A percentile compares a stretch with the other conserved stretches of the same genome.
phyloP scores from a whole-genome alignment of 1,140 invertebrate genomes.

The Conus betulinus region DNA sequence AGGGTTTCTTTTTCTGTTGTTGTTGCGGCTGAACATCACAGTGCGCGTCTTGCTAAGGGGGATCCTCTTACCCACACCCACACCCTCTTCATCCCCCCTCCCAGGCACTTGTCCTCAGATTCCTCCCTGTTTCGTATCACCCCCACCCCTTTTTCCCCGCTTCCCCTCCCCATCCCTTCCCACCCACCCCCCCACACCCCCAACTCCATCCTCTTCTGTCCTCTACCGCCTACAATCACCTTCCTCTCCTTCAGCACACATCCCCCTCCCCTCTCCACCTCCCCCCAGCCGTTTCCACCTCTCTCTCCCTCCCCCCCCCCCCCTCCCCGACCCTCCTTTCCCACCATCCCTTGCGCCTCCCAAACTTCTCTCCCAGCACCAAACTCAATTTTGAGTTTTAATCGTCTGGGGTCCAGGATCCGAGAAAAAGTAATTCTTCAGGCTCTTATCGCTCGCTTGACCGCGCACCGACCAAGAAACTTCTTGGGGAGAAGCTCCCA shows the following conservation, averaged over 20 bases:
- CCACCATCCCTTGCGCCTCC: no score
- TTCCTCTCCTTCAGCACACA: neutral
- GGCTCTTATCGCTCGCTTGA: conserved; percentile 18
- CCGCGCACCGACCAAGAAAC: conserved; percentile 13
- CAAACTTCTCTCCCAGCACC: conserved; percentile 1
- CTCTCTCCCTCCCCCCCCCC: neutral
- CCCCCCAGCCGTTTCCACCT: neutral
- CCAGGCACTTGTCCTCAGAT: no score
- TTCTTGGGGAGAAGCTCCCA: conserved; percentile 13
- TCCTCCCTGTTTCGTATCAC: no score
- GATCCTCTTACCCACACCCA: no score
- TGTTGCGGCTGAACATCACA: no score
- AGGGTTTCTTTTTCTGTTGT: no score
- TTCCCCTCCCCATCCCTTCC: no score
- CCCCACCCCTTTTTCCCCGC: no score
- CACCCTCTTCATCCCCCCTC: no score
- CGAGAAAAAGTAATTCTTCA: conserved; percentile 34
- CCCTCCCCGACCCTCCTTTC: neutral
- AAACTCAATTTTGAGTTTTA: conserved; percentile 46
- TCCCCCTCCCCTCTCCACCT: neutral
- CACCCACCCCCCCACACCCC: neutral
- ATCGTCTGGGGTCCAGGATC: conserved; percentile 33
- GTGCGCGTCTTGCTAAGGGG: no score
- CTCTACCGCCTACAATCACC: neutral
- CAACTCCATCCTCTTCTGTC: no score